Base-by-base conservation (phyloP, 37 sponge, comb jelly and placozoan genomes). In the Hexactinellida sp. region DNA sequence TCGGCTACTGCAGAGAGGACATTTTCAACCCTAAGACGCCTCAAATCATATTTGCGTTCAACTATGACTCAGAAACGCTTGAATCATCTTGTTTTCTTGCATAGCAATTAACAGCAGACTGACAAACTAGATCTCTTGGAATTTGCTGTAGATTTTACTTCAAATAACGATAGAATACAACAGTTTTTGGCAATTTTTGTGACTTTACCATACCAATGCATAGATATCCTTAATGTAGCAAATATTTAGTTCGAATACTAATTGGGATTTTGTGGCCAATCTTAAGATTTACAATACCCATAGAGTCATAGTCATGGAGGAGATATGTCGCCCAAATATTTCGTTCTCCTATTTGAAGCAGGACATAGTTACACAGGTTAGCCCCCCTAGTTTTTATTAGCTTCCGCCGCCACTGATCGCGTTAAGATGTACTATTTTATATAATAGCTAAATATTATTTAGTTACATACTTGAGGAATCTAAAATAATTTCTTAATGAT, bases 11-110 rank as follows among this genome's bases (percentile, higher is more conserved):
- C 76, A 63, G 76, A 63, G 76, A 63, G 76, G 76, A 28, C 76
- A 63, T 10, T 63, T 63, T 63, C 76, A 63, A 63, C 25, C 76
- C 76, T 63, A 63, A 63, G 76, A 63, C 76, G 76, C 76, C 76
- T 63, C 76, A 63, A 63, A 63, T 63, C 76, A 63, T 63, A 63
- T 63, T 63, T 63, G 76, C 76, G 76, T 63, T 63, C 76, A 63
- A 63, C 76, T 25, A 25, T 23, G 34, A 63, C 76, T 63, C 76
- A 63, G 76, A 63, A 63, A 63, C 76, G 76, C 76, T 63, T 63
- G 76, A 63, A 63, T 63, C 76, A 63, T n/a, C 76, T 63, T 63
- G 76, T 63, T 63, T 21, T 63, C 76, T 24, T 63, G 5, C 34
- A 63, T 63, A 32, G 34, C 76, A 25, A 63, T 63, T 23, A 63